Base-by-base conservation (phyloP, 23 tunicate genomes). In the Aplidium turbinatum region DNA sequence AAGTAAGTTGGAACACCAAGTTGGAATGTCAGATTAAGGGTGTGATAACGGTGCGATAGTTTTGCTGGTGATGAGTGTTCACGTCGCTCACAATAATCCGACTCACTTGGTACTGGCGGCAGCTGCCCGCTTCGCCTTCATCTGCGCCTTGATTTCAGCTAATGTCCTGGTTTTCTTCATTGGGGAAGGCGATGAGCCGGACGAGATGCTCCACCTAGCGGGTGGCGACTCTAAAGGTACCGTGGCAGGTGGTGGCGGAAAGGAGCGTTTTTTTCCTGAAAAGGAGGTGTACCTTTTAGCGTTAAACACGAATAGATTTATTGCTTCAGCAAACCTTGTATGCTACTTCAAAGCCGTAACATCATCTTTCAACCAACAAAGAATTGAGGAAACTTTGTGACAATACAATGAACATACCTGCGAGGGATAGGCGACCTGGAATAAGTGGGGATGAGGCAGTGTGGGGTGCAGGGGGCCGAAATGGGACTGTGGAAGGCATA, bases 71-170 rank as follows among this genome's bases (percentile, higher is more conserved):
- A n/a, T n/a, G n/a, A n/a, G n/a, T n/a, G n/a, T n/a, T n/a, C n/a
- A n/a, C n/a, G n/a, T n/a, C n/a, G n/a, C n/a, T n/a, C n/a, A n/a
- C n/a, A n/a, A n/a, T n/a, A n/a, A n/a, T n/a, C n/a, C 50, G 13
- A 16, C 16, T 9, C 50, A 42, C 70, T 63, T 42, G 50, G 13
- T 74, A 26, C 28, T 1, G 83, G 73, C 91, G 22, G 66, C 82
- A 11, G 96, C 96, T 16, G 83, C 78, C 19, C 80, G 76, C 27
- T 81, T 81, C 53, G 87, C 96, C 60, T 88, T 88, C 79, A 88
- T 88, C 57, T 88, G 87, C 0, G 96, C 96, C 48, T 88, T 88
- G 47, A 88, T 88, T 68, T 88, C 96, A n/a, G 96, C 96, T 57
- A 88, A 68, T 20, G 96, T 88, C 54, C 86, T 54, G 0, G 96